phyloP scores from a whole-genome alignment of 1,140 invertebrate genomes.

The Drosophila murphyi region DNA sequence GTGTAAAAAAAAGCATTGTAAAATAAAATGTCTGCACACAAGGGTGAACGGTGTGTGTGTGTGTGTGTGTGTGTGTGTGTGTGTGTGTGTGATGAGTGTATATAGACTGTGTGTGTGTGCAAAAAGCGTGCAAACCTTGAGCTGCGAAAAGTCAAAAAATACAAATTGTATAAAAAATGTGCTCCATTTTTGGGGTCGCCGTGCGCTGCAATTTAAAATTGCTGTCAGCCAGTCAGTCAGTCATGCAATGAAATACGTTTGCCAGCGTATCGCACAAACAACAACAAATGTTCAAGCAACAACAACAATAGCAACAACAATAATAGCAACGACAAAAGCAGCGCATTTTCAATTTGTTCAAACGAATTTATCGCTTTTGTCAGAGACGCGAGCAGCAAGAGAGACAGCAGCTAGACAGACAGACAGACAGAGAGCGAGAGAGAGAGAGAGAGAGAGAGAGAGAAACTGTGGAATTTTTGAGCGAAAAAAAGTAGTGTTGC shows the following conservation, averaged over 20 bases:
- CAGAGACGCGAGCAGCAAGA: constrained; percentile 35
- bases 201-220: constrained; percentile 74
- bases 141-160: constrained; percentile 66
- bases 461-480: constrained; percentile 33
- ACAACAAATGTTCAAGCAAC: constrained; percentile 8
- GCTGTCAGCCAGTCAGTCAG: constrained; percentile 78
- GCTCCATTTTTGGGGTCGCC: constrained; percentile 71
- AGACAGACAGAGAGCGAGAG: neutral
- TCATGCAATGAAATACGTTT: constrained; percentile 78
- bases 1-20: constrained; percentile 14
- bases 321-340: constrained; percentile 35
- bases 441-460: neutral
- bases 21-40: constrained; percentile 76
- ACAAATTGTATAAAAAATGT: constrained; percentile 51
- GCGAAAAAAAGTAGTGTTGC: constrained; percentile 13
- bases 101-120: constrained; percentile 28
- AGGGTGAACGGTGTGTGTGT: constrained; percentile 21
- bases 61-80: constrained; percentile 34
- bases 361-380: constrained; percentile 78
- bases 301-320: constrained; percentile 17
- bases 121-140: constrained; percentile 63
- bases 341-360: constrained; percentile 71
- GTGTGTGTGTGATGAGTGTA: constrained; percentile 12
- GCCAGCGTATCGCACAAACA: constrained; percentile 36
- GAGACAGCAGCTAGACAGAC: neutral